Percentiles rank a stretch among this genome's conserved stretches.
phyloP scores from a whole-genome alignment of 92 coral and sea anemone genomes.

The Desmophyllum pertusum region DNA sequence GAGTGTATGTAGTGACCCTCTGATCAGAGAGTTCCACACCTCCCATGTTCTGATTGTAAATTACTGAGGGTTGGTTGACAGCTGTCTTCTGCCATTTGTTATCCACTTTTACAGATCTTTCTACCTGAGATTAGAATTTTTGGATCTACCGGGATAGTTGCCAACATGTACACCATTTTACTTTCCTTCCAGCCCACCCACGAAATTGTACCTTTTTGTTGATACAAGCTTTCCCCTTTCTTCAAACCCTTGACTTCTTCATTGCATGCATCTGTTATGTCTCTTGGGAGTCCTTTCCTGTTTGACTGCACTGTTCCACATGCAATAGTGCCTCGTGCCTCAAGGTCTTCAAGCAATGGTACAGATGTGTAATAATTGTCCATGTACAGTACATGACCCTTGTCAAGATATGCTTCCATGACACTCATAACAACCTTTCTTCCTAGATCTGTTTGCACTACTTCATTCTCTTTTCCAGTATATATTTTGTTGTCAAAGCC shows the following conservation, averaged over 20 bases:
- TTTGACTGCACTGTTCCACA: constrained; percentile 37
- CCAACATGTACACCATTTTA: constrained; percentile 33
- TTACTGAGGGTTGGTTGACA: constrained; percentile 19
- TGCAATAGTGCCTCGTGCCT: constrained; percentile 26
- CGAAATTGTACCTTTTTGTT: constrained; percentile 29
- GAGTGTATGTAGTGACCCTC: constrained; percentile 11
- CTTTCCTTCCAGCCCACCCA: constrained; percentile 38
- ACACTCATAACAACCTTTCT: constrained; percentile 19
- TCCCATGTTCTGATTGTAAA: constrained; percentile 30
- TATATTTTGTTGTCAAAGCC: constrained; percentile 5
- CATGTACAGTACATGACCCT: constrained; percentile 23
- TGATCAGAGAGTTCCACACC: constrained; percentile 45
- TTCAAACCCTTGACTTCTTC: constrained; percentile 22
- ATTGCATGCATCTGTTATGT: constrained; percentile 21
- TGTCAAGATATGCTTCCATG: constrained; percentile 25
- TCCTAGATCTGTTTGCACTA: constrained; percentile 40
- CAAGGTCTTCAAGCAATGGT: constrained; percentile 27
- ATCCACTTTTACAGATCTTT: constrained; percentile 6
- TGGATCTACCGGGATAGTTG: constrained; percentile 43
- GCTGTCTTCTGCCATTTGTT: constrained; percentile 28
- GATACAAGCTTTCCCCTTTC: constrained; percentile 25
- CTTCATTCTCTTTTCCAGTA: constrained; percentile 24
- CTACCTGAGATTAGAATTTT: background rate
- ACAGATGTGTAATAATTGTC: constrained; percentile 43
- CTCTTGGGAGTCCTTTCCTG: constrained; percentile 26